phyloP scores from a whole-genome alignment of 2,888 invertebrate species.

The Entomobrya proxima region DNA sequence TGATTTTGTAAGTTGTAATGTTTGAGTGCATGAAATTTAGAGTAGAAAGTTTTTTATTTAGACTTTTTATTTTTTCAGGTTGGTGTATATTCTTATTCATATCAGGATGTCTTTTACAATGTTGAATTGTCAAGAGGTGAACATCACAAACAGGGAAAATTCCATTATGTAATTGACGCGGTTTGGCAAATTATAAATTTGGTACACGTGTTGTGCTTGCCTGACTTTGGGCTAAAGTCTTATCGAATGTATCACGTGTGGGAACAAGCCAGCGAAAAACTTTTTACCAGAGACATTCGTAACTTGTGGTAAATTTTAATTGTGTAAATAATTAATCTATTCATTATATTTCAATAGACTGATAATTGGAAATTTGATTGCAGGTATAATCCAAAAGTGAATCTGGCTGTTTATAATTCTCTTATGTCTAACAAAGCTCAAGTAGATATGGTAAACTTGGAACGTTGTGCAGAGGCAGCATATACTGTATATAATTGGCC shows the following conservation, averaged over 20 bases:
- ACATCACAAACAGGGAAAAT: background rate
- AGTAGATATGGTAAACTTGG: constrained; percentile 70
- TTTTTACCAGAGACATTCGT: constrained; percentile 68
- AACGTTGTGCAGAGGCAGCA: constrained; percentile 69
- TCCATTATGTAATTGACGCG: constrained; percentile 60
- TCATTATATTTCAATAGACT: background rate
- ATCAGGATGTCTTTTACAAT: background rate
- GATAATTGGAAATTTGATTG: background rate
- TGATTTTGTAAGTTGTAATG: background rate
- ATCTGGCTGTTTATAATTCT: constrained; percentile 64
- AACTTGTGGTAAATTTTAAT: constrained; percentile 63
- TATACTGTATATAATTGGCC: constrained; percentile 48
- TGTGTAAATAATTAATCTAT: background rate
- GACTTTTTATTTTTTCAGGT: background rate
- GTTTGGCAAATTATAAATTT: constrained; percentile 71
- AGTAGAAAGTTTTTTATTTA: background rate
- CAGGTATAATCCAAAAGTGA: constrained; percentile 69
- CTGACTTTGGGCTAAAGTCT: constrained; percentile 54
- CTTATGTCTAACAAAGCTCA: constrained; percentile 63
- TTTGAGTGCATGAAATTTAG: background rate
- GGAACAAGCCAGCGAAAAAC: constrained; percentile 71
- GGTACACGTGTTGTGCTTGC: constrained; percentile 61
- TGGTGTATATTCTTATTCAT: background rate
- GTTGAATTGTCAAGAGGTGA: background rate
- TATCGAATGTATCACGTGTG: constrained; percentile 67